Conservation (phyloP, 2,113 vertebrate genomes). For the Petromus typicus region DNA sequence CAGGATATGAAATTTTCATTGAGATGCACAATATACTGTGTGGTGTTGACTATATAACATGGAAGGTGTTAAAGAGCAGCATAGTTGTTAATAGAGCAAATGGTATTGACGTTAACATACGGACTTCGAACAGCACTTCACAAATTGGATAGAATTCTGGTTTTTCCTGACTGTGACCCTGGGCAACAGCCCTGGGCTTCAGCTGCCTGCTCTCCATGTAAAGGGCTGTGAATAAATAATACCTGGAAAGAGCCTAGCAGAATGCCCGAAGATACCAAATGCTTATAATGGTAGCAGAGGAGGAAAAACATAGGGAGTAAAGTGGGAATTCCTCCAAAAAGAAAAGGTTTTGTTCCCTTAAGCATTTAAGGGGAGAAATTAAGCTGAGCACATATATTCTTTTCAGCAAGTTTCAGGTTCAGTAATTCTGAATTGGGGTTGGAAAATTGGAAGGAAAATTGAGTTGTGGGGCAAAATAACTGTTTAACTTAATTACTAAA, state of each 20-base stretch:
- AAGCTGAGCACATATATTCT: not conserved
- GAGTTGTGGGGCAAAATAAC: slow-evolving; percentile 70
- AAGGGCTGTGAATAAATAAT: not conserved
- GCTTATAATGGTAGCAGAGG: not conserved
- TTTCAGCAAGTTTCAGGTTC: slow-evolving; percentile 74
- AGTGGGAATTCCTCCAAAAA: not conserved
- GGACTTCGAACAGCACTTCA: not conserved
- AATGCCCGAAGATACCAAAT: not conserved
- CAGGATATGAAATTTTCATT: not conserved
- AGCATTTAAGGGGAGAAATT: not conserved
- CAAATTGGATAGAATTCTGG: fast-evolving
- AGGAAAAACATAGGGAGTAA: not conserved
- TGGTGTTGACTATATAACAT: fast-evolving
- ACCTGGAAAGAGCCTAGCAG: not conserved
- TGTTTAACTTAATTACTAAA: slow-evolving; percentile 70
- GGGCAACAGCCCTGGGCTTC: not conserved
- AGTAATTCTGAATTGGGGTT: slow-evolving; percentile 70
- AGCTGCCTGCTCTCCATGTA: not conserved
- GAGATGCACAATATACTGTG: fast-evolving
- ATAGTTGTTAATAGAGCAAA: not conserved
- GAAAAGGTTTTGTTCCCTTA: not conserved
- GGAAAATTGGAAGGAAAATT: slow-evolving; percentile 62
- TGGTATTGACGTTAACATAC: fast-evolving
- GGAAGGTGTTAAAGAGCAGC: fast-evolving
- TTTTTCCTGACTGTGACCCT: fast-evolving